Evolutionary conservation across 2,888 invertebrate genomes (phyloP).

Genomic region (Drosophila greeni): DNA sequence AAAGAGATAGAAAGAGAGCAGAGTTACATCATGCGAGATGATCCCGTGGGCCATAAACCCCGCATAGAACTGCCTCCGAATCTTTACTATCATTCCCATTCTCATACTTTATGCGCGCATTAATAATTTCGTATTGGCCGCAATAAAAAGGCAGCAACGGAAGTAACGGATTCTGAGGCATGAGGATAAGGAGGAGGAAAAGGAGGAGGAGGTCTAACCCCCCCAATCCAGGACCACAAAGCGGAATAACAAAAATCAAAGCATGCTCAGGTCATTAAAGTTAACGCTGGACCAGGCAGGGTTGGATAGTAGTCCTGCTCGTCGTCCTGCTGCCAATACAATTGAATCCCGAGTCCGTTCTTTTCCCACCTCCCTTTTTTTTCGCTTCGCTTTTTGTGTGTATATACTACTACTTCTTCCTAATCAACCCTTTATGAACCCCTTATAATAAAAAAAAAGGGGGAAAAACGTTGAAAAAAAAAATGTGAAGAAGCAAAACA

Average conservation of each 20-base stretch:
- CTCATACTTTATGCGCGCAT: conserved; percentile 45
- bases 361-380: conserved; percentile 5
- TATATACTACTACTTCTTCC: conserved; percentile 54
- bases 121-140: conserved; percentile 66
- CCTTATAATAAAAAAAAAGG: conserved; percentile 46
- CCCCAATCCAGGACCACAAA: too few relatives aligned
- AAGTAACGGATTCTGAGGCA: conserved; percentile 1
- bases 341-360: conserved; percentile 33
- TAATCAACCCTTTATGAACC: conserved; percentile 75
- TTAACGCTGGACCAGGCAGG: conserved; percentile 30
- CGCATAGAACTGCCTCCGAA: conserved; percentile 24
- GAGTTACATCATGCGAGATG: conserved; percentile 11
- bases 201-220: too few relatives aligned
- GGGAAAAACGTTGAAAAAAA: conserved; percentile 9
- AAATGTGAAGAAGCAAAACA: conserved; percentile 52
- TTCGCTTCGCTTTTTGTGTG: conserved; percentile 10
- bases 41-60: conserved; percentile 30
- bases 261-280: conserved; percentile 67
- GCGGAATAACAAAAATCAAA: conserved; percentile 66
- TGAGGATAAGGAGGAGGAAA: not conserved
- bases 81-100: conserved; percentile 33
- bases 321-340: conserved; percentile 48
- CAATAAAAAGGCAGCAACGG: conserved; percentile 55
- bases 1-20: not conserved
- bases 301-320: conserved; percentile 17